Percentiles rank a stretch among this genome's conserved stretches.
phyloP scores from a whole-genome alignment of 2,888 invertebrate genomes.

The Melangyna quadrimaculata region DNA sequence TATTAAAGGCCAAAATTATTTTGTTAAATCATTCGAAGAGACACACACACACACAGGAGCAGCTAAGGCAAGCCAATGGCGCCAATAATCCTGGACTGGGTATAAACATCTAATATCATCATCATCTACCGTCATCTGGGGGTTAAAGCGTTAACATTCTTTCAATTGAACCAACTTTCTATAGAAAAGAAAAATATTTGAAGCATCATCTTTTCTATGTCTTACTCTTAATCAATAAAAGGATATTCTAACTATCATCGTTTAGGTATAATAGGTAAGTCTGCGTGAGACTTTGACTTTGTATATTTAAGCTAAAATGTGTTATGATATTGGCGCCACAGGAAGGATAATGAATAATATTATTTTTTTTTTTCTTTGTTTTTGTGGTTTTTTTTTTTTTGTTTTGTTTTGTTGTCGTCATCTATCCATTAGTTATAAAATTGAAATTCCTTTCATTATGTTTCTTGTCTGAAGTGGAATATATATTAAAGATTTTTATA shows the following conservation, averaged over 20 bases:
- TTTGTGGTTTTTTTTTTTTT: not conserved
- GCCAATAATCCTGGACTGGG: constrained; percentile 14
- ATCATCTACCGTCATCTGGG: not conserved
- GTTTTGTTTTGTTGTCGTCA: no score
- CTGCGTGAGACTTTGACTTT: not conserved
- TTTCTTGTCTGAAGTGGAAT: not conserved
- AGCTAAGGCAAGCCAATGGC: no score
- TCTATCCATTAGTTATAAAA: constrained; percentile 41
- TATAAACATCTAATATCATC: not conserved
- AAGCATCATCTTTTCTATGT: constrained; percentile 5
- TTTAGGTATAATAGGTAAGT: not conserved
- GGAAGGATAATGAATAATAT: constrained; percentile 43
- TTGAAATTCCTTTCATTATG: constrained; percentile 16
- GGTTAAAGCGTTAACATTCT: constrained; percentile 16
- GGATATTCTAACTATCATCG: not conserved
- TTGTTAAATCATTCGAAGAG: not conserved
- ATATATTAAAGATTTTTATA: constrained; percentile 14
- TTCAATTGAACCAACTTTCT: constrained; percentile 7
- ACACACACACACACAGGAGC: not conserved
- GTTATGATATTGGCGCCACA: constrained; percentile 54
- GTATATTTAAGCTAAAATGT: constrained; percentile 13
- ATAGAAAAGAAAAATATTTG: constrained; percentile 11
- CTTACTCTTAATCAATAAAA: constrained; percentile 41
- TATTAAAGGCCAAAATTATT: constrained; percentile 6
- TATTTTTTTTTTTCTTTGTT: not conserved